Evolutionary conservation across 2,888 invertebrate species (phyloP).

Genomic region (Nymphalis urticae): DNA sequence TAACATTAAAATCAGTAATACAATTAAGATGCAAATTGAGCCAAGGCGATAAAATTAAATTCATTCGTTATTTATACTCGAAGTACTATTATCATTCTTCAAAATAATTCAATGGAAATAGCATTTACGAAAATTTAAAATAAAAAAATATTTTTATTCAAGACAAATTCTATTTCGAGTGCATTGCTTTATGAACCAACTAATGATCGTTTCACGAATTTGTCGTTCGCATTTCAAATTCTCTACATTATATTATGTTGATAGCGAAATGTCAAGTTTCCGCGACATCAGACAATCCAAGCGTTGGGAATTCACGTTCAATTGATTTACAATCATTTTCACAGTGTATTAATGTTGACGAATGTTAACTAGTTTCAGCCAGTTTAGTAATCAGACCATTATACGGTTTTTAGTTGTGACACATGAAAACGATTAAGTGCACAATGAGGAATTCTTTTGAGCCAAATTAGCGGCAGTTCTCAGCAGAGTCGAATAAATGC

Average conservation of each 20-base stretch:
- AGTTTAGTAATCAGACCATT: not conserved
- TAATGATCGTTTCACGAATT: too few species aligned
- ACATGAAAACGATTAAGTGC: not conserved
- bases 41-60: constrained; percentile 7
- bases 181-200: too few species aligned
- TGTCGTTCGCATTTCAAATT: too few species aligned
- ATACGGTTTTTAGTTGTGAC: not conserved
- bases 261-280: too few species aligned
- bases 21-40: constrained; percentile 16
- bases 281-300: too few species aligned
- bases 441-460: constrained; percentile 27
- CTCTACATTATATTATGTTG: too few species aligned
- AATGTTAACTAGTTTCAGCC: not conserved
- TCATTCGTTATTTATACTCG: not conserved
- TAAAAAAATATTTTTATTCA: not conserved
- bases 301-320: too few species aligned
- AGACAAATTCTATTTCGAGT: too few species aligned
- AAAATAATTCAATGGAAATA: constrained; percentile 2
- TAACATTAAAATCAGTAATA: constrained; percentile 7
- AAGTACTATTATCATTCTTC: not conserved
- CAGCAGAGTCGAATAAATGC: constrained; percentile 70
- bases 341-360: not conserved
- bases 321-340: too few species aligned
- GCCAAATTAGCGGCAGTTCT: constrained; percentile 67
- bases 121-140: not conserved